Evolutionary conservation across 1,140 invertebrate species (phyloP), one percentile per base, ranked within the genome.

Genomic region (Panagrolaimus sp.): DNA sequence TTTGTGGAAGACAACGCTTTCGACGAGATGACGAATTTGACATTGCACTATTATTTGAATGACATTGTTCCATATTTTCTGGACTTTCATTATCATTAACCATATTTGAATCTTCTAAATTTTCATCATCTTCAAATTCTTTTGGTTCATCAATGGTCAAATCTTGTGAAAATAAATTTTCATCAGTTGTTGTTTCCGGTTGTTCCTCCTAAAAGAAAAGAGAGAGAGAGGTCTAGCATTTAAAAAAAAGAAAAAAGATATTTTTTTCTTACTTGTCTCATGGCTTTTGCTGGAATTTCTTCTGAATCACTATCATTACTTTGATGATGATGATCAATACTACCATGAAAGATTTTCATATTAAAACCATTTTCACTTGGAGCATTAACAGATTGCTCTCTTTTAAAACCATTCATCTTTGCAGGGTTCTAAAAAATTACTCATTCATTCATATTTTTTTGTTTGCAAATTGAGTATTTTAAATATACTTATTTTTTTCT

Each of bases 11-110:
- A 42, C 44, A 74, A 43, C 72, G 61, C 25, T 73, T 73, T 23
- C 72, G 63, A 38, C 66, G 69, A 14, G 71, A 65, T 8, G 72
- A 73, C 9, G 72, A 73, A 51, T 57, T 57, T 57, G 51, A 57
- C 51, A 57, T 25, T 11, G 27, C 51, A 20, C 51, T 57, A 16
- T 13, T 57, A n/a, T 27, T 27, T 25, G 14, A 20, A 20, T 20
- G 51, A 25, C 27, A 20, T 20, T 20, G 20, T 16, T 57, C 51
- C 51, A 25, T 27, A 16, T 20, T 20, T 25, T 25, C 51, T 11
- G 20, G 51, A 20, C 51, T 27, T n/a, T 57, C 51, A 57, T 57
- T 27, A 25, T 57, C 51, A 57, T 57, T 57, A 11, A 11, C 13
- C 20, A 27, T 20, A 16, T 9, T 38, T 38, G 31, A 38, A 38